A percentile compares a stretch with the other conserved stretches of the same genome.
These are phyloP conservation scores for Mesoclemmys tuberculata DNA, from an alignment of 2,113 vertebrate genomes.

Conservation along the genomic window DNA sequence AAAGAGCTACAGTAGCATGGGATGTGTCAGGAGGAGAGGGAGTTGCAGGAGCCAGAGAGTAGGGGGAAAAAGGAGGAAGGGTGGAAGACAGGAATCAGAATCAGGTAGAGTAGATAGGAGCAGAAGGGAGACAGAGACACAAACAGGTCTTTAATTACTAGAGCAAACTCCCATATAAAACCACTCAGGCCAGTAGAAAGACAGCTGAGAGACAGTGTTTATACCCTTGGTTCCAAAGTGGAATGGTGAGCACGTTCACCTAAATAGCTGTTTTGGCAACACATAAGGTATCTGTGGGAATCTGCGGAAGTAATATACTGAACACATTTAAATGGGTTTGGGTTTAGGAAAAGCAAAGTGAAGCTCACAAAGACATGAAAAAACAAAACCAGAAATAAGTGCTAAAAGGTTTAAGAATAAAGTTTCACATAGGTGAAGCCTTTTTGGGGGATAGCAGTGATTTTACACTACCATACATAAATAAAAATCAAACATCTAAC, in stretches of 20 bases:
- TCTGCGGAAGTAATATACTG: not conserved
- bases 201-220: not conserved
- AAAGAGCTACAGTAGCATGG: not conserved
- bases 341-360: not conserved
- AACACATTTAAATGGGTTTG: not conserved
- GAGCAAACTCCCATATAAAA: not conserved
- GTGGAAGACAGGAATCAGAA: not conserved
- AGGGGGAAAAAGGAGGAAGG: not conserved
- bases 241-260: accelerated
- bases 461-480: too few relatives aligned
- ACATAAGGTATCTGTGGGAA: not conserved
- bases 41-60: not conserved
- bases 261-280: not conserved
- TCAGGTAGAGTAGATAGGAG: not conserved
- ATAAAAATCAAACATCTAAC: not conserved
- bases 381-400: too few relatives aligned
- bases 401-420: too few relatives aligned
- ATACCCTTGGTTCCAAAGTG: not conserved
- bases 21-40: not conserved
- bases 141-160: not conserved
- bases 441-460: too few relatives aligned
- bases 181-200: not conserved
- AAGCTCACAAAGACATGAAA: too few relatives aligned
- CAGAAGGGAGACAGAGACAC: not conserved
- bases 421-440: too few relatives aligned